Percentiles rank a stretch among this genome's conserved stretches.
Evolutionary conservation across 2,797 vertebrate species (phyloP).

Genomic region (Anomalospiza imberbis): DNA sequence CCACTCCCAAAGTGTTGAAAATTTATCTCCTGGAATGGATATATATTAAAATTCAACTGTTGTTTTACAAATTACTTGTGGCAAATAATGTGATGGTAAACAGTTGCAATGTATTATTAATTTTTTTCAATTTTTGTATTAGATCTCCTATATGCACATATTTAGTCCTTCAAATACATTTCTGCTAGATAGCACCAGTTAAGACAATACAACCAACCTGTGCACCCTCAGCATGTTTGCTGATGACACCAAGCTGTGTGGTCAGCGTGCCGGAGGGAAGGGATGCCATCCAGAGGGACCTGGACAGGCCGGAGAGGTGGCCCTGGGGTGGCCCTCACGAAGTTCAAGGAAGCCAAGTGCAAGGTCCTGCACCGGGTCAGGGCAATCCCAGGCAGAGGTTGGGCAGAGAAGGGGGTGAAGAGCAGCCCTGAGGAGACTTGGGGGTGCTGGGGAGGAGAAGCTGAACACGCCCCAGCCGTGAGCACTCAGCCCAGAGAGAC

Average conservation of each 20-base stretch:
- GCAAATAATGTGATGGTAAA: neutral
- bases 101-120: neutral
- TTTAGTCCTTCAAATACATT: neutral
- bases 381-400: neutral
- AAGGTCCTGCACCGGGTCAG: neutral
- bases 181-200: neutral
- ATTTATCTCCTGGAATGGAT: neutral
- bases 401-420: neutral
- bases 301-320: neutral
- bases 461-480: rapidly evolving
- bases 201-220: neutral
- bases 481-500: neutral
- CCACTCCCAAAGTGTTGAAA: neutral
- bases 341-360: neutral
- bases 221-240: neutral
- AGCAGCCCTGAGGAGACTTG: neutral
- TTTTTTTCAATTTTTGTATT: neutral
- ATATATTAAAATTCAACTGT: neutral
- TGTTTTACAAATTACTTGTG: neutral
- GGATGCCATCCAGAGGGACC: neutral
- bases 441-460: neutral
- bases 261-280: neutral
- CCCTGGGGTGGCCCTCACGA: neutral
- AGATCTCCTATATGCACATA: neutral
- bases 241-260: neutral